Percentiles rank a stretch among this genome's conserved stretches.
These are phyloP conservation scores for Cariama cristata DNA, from an alignment of 2,113 vertebrate genomes.

Conservation along the genomic window DNA sequence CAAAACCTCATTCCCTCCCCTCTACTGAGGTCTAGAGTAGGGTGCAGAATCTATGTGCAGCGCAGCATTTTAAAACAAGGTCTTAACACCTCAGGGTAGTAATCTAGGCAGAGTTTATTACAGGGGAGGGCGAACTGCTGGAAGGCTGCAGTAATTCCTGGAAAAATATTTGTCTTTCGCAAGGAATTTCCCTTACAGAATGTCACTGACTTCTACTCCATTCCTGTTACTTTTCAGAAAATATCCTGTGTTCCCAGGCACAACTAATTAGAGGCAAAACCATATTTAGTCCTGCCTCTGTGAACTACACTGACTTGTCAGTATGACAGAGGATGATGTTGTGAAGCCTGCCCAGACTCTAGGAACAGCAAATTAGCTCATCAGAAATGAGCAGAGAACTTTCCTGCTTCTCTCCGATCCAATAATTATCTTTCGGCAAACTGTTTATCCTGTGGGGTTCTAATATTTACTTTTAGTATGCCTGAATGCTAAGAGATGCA, in stretches of 20 bases:
- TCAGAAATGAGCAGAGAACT: neutral
- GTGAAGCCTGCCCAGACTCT: neutral
- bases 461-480: constrained; percentile 29
- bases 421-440: constrained; percentile 17
- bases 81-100: neutral
- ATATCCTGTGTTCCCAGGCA: neutral
- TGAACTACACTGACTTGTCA: neutral
- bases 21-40: neutral
- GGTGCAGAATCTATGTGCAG: neutral
- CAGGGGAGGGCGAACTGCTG: neutral
- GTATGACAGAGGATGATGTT: neutral
- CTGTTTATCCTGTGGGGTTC: constrained; percentile 19
- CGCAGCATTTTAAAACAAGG: neutral
- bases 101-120: neutral
- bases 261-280: neutral
- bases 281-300: neutral
- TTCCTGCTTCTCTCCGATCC: neutral
- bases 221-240: neutral
- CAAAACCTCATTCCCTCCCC: neutral
- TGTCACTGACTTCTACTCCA: neutral
- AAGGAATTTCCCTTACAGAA: neutral
- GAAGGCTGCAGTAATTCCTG: neutral
- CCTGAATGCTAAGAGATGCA: neutral
- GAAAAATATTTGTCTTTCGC: constrained; percentile 4
- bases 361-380: neutral